A percentile compares a stretch with the other conserved stretches of the same genome.
These are phyloP conservation scores for Neodiprion virginianus DNA, from an alignment of 1,140 invertebrate species.

Conservation along the genomic window DNA sequence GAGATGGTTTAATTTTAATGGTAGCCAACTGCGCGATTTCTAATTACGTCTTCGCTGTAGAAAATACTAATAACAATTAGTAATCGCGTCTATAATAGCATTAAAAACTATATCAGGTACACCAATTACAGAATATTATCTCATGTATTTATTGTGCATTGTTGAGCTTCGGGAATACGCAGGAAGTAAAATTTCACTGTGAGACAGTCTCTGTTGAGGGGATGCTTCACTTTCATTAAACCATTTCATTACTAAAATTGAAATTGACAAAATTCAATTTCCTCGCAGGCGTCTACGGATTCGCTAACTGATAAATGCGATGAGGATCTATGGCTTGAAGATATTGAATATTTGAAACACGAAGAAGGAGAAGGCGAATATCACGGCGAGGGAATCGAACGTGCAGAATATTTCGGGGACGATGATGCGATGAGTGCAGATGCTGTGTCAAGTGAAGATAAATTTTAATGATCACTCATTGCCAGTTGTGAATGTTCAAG, in stretches of 20 bases:
- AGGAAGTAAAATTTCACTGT: too few species aligned
- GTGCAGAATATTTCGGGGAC: background rate
- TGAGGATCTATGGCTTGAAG: slow-evolving; percentile 12
- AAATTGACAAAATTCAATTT: background rate
- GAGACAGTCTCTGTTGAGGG: slow-evolving; percentile 14
- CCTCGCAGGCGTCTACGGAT: slow-evolving; percentile 31
- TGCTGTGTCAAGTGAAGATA: background rate
- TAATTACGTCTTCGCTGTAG: too few species aligned
- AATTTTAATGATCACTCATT: background rate
- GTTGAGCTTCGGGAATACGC: too few species aligned
- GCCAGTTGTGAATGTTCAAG: background rate
- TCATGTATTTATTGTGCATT: too few species aligned
- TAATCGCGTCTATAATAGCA: too few species aligned
- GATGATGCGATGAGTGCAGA: background rate
- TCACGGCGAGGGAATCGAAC: background rate
- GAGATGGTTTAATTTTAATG: too few species aligned
- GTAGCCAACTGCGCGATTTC: too few species aligned
- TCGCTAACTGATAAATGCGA: slow-evolving; percentile 32
- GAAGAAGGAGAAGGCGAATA: background rate
- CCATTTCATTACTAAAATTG: background rate
- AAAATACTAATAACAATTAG: too few species aligned
- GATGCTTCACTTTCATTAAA: slow-evolving; percentile 29
- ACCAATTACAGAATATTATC: too few species aligned
- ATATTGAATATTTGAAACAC: slow-evolving; percentile 23
- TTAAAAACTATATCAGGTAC: too few species aligned